Evolutionary conservation across 1,140 invertebrate species (phyloP), one percentile per base, ranked within the genome.

Genomic region (Stegodyphus dumicola): DNA sequence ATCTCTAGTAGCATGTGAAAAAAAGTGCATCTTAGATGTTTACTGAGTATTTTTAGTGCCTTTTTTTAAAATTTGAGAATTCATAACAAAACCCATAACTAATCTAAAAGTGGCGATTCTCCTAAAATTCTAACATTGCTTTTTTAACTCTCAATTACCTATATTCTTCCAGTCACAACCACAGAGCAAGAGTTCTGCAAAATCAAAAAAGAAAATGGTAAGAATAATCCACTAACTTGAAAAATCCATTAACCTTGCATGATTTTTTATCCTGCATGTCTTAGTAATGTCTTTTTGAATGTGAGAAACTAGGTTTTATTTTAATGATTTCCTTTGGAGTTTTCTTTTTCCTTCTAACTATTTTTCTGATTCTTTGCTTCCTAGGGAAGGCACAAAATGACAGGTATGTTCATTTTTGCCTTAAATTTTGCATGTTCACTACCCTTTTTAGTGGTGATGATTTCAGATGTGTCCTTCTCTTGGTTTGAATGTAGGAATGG

Each of bases 341-440:
- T 13, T 17, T 74, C 33, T 60, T 74, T 52, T 52, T 67, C 60
- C 56, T 53, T 85, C 73, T 85, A 85, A 85, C 70, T 85, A 54
- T 85, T 64, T 85, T 85, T 85, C 81, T 85, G 65, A 48, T 13
- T 77, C 74, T 85, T 74, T 85, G 81, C 81, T 66, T 56, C 74
- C 81, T 85, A 85, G 81, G 81, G 74, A 77, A 85, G 81, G 81
- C 81, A 85, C 81, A 85, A 85, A 85, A 85, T 85, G 81, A 85
- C 81, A 85, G 81, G 81, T 85, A 85, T 85, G 81, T 85, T 85
- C 81, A 85, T 85, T 85, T 85, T 85, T 76, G 81, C 81, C 81
- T 75, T 18, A 79, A 73, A 52, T 74, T 81, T 13, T 66, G 74
- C 74, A 56, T 85, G 81, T 67, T 67, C 13, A 7, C 54, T 76